Conservation (phyloP, 2,888 invertebrate genomes). For the Drosophila fulvimacula region DNA sequence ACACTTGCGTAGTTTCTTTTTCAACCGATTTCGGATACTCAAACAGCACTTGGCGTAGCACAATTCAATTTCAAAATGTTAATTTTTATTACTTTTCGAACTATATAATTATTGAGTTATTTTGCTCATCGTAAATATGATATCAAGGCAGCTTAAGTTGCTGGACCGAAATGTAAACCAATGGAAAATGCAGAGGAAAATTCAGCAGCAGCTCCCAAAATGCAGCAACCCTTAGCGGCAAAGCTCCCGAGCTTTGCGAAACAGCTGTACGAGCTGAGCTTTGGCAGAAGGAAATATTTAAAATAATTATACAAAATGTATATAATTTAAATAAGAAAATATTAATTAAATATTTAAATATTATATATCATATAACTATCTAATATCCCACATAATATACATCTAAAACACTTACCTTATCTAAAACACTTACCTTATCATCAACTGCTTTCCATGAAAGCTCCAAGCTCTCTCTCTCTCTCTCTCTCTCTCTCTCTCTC, state of each 20-base stretch:
- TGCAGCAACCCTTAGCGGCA: slow-evolving; percentile 47
- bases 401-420: neutral
- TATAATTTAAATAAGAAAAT: neutral
- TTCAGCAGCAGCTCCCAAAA: slow-evolving; percentile 8
- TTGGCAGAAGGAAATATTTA: neutral
- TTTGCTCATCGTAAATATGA: neutral
- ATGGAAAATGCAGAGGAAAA: slow-evolving; percentile 61
- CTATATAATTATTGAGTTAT: neutral
- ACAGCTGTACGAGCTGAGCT: slow-evolving; percentile 46
- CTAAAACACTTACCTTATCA: neutral
- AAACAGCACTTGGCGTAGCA: slow-evolving; percentile 1
- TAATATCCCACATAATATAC: neutral
- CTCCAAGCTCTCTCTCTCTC: slow-evolving; percentile 24
- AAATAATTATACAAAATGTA: too few species aligned
- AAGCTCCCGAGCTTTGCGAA: slow-evolving; percentile 51
- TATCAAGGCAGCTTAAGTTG: slow-evolving; percentile 12
- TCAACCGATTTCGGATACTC: neutral
- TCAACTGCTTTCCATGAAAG: slow-evolving; percentile 36
- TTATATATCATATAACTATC: neutral
- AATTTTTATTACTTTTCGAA: slow-evolving; percentile 3
- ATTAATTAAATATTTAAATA: neutral
- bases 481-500: slow-evolving; percentile 5
- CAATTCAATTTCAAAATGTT: slow-evolving; percentile 10
- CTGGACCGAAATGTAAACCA: slow-evolving; percentile 64
- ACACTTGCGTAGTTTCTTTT: slow-evolving; percentile 24